phyloP scores from a whole-genome alignment of 1,140 invertebrate species.

The Lasioglossum albipes region DNA sequence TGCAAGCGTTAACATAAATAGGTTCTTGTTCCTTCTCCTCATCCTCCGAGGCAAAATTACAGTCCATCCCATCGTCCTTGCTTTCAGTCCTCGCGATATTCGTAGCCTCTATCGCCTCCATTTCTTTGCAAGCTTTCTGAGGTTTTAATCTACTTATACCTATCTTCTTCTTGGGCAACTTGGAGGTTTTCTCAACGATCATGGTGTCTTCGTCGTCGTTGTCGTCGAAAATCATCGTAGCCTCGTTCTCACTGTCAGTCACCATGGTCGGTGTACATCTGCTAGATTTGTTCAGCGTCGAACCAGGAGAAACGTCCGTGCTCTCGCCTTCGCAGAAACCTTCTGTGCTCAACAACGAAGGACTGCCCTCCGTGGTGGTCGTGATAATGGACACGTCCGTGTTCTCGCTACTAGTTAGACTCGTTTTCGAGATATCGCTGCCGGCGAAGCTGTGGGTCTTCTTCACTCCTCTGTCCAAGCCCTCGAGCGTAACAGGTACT shows the following conservation, averaged over 20 bases:
- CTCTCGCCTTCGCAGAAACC: conserved; percentile 78
- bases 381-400: conserved; percentile 75
- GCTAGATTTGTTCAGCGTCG: conserved; percentile 74
- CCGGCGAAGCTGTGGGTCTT: conserved; percentile 78
- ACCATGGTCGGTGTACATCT: conserved; percentile 66
- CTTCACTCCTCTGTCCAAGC: conserved; percentile 64
- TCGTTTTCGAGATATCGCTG: conserved; percentile 77
- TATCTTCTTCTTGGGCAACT: conserved; percentile 38
- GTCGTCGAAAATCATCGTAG: conserved; percentile 52
- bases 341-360: conserved; percentile 76
- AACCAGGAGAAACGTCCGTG: conserved; percentile 73
- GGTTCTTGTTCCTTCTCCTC: conserved; percentile 72
- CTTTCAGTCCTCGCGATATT: conserved; percentile 70
- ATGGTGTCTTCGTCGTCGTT: conserved; percentile 32
- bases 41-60: conserved; percentile 74
- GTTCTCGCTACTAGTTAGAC: conserved; percentile 76
- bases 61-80: conserved; percentile 77
- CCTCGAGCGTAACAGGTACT: conserved; percentile 48
- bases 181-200: conserved; percentile 36
- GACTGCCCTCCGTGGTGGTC: conserved; percentile 75
- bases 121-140: conserved; percentile 33
- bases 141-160: conserved; percentile 32
- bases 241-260: conserved; percentile 68
- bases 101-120: conserved; percentile 19
- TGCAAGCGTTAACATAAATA: conserved; percentile 74